phyloP scores from a whole-genome alignment of 92 coral and sea anemone species.

The Metridium senile region DNA sequence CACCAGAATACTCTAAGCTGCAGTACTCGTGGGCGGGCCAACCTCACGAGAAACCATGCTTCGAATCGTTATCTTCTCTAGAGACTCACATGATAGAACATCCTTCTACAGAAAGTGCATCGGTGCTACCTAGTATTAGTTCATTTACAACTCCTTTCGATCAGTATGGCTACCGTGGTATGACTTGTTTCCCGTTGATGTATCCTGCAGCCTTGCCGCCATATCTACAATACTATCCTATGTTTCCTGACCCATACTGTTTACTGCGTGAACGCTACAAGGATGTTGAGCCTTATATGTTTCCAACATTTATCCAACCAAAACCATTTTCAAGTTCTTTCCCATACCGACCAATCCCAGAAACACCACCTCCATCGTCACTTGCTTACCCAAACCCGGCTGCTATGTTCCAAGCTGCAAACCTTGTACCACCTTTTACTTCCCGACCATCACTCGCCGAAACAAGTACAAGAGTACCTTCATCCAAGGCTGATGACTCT shows the following conservation, averaged over 20 bases:
- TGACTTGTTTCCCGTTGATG: constrained; percentile 20
- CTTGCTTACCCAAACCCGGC: constrained; percentile 58
- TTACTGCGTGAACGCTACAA: constrained; percentile 15
- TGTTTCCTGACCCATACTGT: constrained; percentile 14
- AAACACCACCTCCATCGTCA: not conserved
- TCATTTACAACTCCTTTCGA: constrained; percentile 9
- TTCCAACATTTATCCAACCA: constrained; percentile 39
- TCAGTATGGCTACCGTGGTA: constrained; percentile 19
- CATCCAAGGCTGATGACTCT: not conserved
- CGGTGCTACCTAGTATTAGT: constrained; percentile 3
- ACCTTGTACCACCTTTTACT: constrained; percentile 32
- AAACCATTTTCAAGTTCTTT: constrained; percentile 7
- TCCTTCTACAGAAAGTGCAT: not conserved
- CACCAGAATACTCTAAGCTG: not conserved
- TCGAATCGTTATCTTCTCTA: not conserved
- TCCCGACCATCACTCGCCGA: too few species aligned
- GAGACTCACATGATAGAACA: constrained; percentile 27
- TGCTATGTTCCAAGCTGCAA: constrained; percentile 70
- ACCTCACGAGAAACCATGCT: not conserved
- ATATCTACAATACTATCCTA: constrained; percentile 6
- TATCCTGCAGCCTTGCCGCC: constrained; percentile 6
- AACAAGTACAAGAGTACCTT: not conserved
- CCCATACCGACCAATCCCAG: not conserved
- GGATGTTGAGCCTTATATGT: constrained; percentile 18
- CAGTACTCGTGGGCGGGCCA: constrained; percentile 9